Evolutionary conservation across 2,113 vertebrate species (phyloP).

Genomic region (Oxyura jamaicensis): DNA sequence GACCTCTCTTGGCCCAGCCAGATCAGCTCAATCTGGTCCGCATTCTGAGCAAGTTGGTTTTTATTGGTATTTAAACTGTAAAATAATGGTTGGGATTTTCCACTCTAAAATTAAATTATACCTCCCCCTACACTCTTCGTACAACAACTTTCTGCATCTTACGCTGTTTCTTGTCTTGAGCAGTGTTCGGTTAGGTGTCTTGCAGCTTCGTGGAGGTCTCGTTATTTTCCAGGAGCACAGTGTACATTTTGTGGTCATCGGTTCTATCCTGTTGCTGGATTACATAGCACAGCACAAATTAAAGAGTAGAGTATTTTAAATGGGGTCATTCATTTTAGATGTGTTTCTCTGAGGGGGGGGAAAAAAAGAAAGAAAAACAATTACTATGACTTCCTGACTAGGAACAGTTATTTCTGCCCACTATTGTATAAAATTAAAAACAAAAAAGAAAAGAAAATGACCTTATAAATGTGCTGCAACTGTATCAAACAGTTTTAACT

Average conservation of each 20-base stretch:
- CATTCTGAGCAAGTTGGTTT: conserved; percentile 57
- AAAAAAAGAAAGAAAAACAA: not conserved
- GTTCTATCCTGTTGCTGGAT: conserved; percentile 14
- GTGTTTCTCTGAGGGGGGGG: not conserved
- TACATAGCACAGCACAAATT: conserved; percentile 33
- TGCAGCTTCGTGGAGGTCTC: not conserved
- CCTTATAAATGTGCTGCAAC: not conserved
- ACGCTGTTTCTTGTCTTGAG: not conserved
- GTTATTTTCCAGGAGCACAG: conserved; percentile 38
- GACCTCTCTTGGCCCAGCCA: conserved; percentile 67
- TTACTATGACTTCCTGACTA: not conserved
- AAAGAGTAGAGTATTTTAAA: conserved; percentile 18
- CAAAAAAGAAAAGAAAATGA: not conserved
- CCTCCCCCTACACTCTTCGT: not conserved
- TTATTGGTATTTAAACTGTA: conserved; percentile 64
- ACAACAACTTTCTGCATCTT: not conserved
- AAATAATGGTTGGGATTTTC: conserved; percentile 59
- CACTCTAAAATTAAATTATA: conserved; percentile 44
- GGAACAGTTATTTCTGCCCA: not conserved
- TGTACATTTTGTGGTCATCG: conserved; percentile 52
- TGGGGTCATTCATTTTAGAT: conserved; percentile 17
- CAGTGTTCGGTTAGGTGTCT: not conserved
- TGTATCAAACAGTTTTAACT: not conserved
- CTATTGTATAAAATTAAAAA: not conserved
- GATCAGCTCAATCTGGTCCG: conserved; percentile 52